A percentile compares a stretch with the other conserved stretches of the same genome.
Conservation (phyloP, 2,797 vertebrate species). For the Dallia pectoralis region DNA sequence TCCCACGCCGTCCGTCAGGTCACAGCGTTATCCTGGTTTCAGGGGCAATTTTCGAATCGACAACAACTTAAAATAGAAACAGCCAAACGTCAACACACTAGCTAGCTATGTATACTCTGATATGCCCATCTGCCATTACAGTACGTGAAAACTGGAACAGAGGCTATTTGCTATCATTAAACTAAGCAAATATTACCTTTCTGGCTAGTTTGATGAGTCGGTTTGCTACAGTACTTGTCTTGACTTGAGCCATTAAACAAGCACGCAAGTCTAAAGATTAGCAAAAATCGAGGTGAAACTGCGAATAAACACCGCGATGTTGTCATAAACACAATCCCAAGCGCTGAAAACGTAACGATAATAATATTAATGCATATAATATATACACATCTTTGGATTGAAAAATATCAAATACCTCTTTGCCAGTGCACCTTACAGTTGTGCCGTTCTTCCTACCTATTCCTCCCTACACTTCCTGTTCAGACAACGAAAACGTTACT, state of each 20-base stretch:
- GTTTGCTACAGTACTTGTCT: too few relatives aligned
- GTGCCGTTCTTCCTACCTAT: neutral
- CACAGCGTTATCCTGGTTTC: slow-evolving; percentile 2
- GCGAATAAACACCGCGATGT: too few relatives aligned
- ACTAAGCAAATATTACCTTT: neutral
- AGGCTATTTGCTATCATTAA: neutral
- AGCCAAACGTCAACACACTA: neutral
- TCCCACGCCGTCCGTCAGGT: slow-evolving; percentile 7
- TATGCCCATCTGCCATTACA: neutral
- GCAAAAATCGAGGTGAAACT: too few relatives aligned
- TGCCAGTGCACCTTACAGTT: neutral
- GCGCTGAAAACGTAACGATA: neutral
- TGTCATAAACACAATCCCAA: neutral
- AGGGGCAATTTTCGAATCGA: neutral
- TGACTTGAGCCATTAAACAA: too few relatives aligned
- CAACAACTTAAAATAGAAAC: slow-evolving; percentile 2
- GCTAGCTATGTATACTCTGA: neutral
- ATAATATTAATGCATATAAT: neutral
- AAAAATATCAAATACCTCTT: neutral
- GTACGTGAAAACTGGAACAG: neutral
- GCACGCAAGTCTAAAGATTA: too few relatives aligned
- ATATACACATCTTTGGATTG: neutral
- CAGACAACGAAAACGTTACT: neutral
- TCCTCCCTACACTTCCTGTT: neutral
- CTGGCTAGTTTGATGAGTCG: neutral